Evolutionary conservation across 1,140 invertebrate species (phyloP), one percentile per base, ranked within the genome.

Genomic region (Ceratina calcarata): DNA sequence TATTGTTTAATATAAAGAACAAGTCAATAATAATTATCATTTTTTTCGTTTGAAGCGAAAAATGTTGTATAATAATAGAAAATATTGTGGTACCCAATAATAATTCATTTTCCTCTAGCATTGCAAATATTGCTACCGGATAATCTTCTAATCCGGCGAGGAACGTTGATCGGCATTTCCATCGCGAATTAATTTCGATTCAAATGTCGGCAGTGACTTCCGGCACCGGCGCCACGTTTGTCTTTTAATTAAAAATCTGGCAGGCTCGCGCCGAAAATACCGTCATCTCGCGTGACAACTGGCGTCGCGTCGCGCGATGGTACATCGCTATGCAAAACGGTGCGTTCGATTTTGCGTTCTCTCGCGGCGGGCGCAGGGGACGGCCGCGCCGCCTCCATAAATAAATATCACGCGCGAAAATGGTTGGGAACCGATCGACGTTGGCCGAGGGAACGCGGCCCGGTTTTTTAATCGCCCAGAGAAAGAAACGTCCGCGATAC

Each of bases 191-290:
- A 24, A 67, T 51, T 64, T 64, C 24, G 13, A 22, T 75, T 66
- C n/a, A 37, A 65, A 57, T 66, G 18, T 66, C 8, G 27, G 16
- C 20, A n/a, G 22, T 32, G 37, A 57, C 20, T 37, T 62, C 60
- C 58, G 67, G 16, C 37, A 6, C 15, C 45, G 6, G 15, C 7
- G 7, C 22, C 32, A 20, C 2, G 62, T 83, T 83, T 80, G 71
- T 81, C 81, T 83, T 83, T 81, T 83, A 81, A 81, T 81, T 81
- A 81, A 81, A 81, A 81, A 81, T 81, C 79, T 78, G 73, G 75
- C 79, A 81, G 67, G 7, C 57, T 27, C 67, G 57, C 24, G 27
- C 24, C 57, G 45, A 77, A 77, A 77, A 57, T 77, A 77, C 75
- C 75, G 75, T 77, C 75, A 77, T 77, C 75, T 77, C 75, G 66